Percentiles rank a stretch among this genome's conserved stretches.
These are phyloP conservation scores for Poeciliopsis gracilis DNA, from an alignment of 2,797 vertebrate species.

Conservation along the genomic window DNA sequence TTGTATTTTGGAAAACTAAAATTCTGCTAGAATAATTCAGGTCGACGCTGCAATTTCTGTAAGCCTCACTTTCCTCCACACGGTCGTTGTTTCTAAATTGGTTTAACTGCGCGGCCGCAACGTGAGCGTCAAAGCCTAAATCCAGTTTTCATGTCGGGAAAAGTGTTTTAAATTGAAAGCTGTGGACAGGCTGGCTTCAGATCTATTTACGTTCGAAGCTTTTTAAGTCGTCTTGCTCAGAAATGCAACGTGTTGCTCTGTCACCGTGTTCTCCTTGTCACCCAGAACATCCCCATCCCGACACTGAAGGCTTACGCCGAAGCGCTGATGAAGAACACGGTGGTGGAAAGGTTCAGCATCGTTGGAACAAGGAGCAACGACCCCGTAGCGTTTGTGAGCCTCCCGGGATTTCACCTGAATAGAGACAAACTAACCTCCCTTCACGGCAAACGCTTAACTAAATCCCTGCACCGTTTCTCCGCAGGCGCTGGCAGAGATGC, in stretches of 20 bases:
- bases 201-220: not conserved
- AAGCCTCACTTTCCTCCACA: not conserved
- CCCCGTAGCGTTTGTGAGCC: slow-evolving; percentile 92
- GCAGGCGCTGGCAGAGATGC: slow-evolving; percentile 94
- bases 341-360: slow-evolving; percentile 93
- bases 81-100: not conserved
- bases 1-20: not conserved
- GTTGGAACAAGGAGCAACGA: slow-evolving; percentile 96
- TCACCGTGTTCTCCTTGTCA: slow-evolving; percentile 32
- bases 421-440: not conserved
- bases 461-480: slow-evolving; percentile 19
- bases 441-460: too few species aligned
- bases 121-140: not conserved
- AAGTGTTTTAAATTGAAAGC: not conserved
- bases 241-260: too few species aligned
- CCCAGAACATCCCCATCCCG: slow-evolving; percentile 92
- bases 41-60: not conserved
- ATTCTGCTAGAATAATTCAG: not conserved
- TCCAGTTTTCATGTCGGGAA: not conserved
- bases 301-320: slow-evolving; percentile 92
- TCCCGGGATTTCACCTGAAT: not conserved
- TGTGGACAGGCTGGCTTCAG: not conserved
- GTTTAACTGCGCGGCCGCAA: not conserved
- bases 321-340: slow-evolving; percentile 88
- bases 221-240: not conserved